Evolutionary conservation across 2,888 invertebrate genomes (phyloP), one percentile per base, ranked within the genome.

Genomic region (Ametastegia equiseti): DNA sequence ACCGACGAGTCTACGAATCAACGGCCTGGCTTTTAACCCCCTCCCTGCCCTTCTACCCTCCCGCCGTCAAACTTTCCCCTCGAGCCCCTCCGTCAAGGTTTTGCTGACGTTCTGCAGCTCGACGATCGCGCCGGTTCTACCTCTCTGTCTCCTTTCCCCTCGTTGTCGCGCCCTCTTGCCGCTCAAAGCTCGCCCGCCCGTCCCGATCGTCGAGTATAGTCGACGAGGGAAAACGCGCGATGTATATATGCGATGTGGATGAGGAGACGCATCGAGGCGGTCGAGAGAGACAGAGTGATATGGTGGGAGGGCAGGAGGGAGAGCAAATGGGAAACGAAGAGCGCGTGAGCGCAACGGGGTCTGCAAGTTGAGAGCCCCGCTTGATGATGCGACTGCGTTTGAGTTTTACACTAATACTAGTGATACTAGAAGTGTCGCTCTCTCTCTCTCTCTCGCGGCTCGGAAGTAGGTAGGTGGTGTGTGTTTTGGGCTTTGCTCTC

Each of bases 1-100:
- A 33, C n/a, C n/a, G n/a, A 30, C 75, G 19, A 27, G 54, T 23
- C 75, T 36, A 75, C 75, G 75, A 75, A 75, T 75, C 75, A 75
- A 75, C 75, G 54, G 33, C 54, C 75, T 75, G 75, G 33, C 75
- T 57, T 75, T 23, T 27, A n/a, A n/a, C 19, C 54, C 54, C 54
- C 67, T 4, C 67, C 27, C 13, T n/a, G 15, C 50, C 15, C 50
- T 15, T 4, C 50, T 3, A 15, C n/a, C n/a, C n/a, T n/a, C n/a
- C n/a, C 4, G 42, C 42, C n/a, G n/a, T 54, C 54, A 5, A 5
- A 9, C 42, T 42, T 42, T 42, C 42, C 4, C 42, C 9, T 9
- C 42, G 4, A 6, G 13, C 15, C 54, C 19, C 65, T 39, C 57
- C 27, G 0, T 30, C 57, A 1, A 1, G n/a, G 11, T 39, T 39